Evolutionary conservation across 53 echinoderm and acorn worm species (phyloP), one percentile per base, ranked within the genome.

Genomic region (Hippasteria phrygiana): DNA sequence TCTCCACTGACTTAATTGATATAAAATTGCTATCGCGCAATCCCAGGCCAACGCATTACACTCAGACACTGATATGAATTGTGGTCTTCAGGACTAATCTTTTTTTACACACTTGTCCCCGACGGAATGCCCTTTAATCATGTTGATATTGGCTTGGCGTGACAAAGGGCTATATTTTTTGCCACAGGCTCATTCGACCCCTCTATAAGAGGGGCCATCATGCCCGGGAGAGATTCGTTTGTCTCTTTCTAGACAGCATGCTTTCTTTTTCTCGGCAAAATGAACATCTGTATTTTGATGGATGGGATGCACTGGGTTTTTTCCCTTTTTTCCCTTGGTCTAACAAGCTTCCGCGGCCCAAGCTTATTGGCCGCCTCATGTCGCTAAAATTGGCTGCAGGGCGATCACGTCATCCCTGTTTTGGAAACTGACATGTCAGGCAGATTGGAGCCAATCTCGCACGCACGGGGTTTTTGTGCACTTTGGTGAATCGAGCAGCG

Each of bases 351-450:
- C 22, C 38, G 42, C 18, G 24, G n/a, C n/a, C n/a, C n/a, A 11
- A 37, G 79, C 29, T 62, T 17, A 35, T 38, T 59, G 56, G 37
- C 34, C 26, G 79, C 62, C 12, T 38, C 79, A 56, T 79, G 59
- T 59, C 39, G 79, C 62, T 39, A 26, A 35, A 79, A 56, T 62
- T 36, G 78, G 27, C 56, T 59, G 20, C 20, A 17, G 41, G 62
- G 20, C 10, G 40, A 26, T 3, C 34, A 12, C 36, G 79, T 62
- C 79, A 79, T 37, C 43, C 39, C 39, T 59, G 32, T 39, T 79
- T 56, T 56, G 27, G 79, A 59, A 59, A 79, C n/a, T 13, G 62
- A 24, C 79, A n/a, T 41, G 79, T 79, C 79, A 79, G 41, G 56
- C 62, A 59, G 56, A 56, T 4, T 37, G 29, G 7, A 39, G n/a